Evolutionary conservation across 1,140 invertebrate species (phyloP).

Genomic region (Uloborus diversus): DNA sequence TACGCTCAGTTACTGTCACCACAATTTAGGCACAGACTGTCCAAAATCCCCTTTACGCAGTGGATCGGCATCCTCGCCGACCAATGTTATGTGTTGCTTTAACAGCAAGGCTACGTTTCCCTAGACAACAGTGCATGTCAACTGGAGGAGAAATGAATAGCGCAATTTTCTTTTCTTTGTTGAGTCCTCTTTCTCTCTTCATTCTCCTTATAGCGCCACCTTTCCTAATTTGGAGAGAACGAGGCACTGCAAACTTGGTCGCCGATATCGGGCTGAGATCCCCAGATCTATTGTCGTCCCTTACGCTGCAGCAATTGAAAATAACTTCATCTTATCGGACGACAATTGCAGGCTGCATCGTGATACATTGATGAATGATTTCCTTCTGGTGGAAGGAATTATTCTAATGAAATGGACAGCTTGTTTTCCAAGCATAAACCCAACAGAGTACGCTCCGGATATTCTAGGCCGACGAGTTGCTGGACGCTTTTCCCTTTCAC

Average conservation of each 20-base stretch:
- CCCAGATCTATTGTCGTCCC: neutral
- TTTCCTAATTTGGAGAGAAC: neutral
- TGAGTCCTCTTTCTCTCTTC: neutral
- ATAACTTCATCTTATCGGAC: neutral
- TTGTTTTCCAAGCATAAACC: constrained; percentile 64
- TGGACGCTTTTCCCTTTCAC: neutral
- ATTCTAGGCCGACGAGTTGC: constrained; percentile 1
- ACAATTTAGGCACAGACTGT: neutral
- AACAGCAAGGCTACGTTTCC: neutral
- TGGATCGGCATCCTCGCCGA: neutral
- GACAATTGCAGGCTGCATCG: constrained; percentile 60
- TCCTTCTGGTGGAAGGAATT: constrained; percentile 58
- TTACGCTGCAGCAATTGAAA: neutral
- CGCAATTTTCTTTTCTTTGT: neutral
- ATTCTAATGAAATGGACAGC: constrained; percentile 63
- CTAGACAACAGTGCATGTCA: neutral
- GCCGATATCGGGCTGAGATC: neutral
- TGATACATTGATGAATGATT: constrained; percentile 17
- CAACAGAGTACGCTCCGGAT: constrained; percentile 64
- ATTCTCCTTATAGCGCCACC: neutral
- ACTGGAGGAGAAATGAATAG: neutral
- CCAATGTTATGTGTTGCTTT: neutral
- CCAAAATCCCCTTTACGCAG: neutral
- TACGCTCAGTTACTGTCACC: neutral
- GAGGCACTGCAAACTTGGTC: neutral